These are phyloP conservation scores for Pogonomyrmex californicus DNA, from an alignment of 1,140 invertebrate species.

Conservation along the genomic window DNA sequence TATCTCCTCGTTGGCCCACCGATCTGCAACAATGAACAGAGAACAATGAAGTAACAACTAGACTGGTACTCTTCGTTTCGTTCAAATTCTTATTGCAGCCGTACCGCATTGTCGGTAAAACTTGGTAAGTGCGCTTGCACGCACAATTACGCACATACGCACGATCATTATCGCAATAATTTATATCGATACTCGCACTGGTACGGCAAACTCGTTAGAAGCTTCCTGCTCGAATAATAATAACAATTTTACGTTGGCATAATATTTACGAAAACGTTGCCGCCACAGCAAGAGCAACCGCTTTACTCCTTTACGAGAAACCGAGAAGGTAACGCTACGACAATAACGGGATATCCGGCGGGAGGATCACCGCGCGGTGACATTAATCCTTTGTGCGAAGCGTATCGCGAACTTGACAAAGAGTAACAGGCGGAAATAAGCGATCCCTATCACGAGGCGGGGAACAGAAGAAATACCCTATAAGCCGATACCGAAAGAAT, in stretches of 20 bases:
- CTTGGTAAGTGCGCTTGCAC: not conserved
- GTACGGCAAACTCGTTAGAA: not conserved
- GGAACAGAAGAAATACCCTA: conserved; percentile 54
- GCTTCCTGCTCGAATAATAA: conserved; percentile 38
- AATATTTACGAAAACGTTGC: conserved; percentile 47
- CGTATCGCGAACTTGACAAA: conserved; percentile 53
- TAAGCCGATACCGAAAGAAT: conserved; percentile 62
- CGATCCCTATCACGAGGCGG: conserved; percentile 50
- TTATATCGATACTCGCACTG: conserved; percentile 6
- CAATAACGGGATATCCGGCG: conserved; percentile 50
- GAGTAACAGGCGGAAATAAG: conserved; percentile 61
- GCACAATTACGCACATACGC: not conserved
- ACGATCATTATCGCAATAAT: conserved; percentile 12
- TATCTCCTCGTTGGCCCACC: conserved; percentile 27
- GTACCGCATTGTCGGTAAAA: not conserved
- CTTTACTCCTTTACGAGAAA: conserved; percentile 34
- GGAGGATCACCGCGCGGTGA: conserved; percentile 31
- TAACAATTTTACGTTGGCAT: conserved; percentile 37
- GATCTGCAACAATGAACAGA: conserved; percentile 49
- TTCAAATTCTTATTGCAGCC: not conserved
- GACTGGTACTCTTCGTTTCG: not conserved
- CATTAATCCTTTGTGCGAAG: conserved; percentile 59
- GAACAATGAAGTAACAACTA: conserved; percentile 13
- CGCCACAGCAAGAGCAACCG: not conserved
- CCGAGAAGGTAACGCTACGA: conserved; percentile 23